A percentile compares a stretch with the other conserved stretches of the same genome.
Conservation (phyloP, 2,113 vertebrate species). For the Onychostruthus taczanowskii region DNA sequence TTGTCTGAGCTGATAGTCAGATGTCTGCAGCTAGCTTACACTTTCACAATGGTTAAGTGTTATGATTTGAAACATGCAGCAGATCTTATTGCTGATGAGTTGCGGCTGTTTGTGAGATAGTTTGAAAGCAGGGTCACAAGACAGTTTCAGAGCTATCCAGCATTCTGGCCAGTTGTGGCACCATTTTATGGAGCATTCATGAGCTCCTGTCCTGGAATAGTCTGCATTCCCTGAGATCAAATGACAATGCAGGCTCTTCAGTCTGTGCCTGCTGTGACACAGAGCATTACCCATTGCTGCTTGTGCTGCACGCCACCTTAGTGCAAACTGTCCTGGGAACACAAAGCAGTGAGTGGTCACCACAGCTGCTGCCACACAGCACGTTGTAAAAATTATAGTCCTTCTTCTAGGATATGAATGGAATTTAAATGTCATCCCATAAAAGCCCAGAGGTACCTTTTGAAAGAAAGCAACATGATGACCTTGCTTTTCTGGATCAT, state of each 20-base stretch:
- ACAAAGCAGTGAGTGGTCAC: neutral
- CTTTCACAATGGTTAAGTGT: neutral
- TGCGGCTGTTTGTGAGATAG: neutral
- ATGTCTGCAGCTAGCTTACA: constrained; percentile 22
- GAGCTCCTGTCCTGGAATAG: neutral
- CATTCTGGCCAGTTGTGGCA: neutral
- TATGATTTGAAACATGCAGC: neutral
- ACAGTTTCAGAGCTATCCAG: neutral
- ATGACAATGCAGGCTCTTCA: neutral
- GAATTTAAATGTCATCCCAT: neutral
- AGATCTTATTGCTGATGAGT: neutral
- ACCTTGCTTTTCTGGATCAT: neutral
- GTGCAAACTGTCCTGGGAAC: neutral
- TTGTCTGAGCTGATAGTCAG: constrained; percentile 55
- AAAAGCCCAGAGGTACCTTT: neutral
- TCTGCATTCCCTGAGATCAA: neutral
- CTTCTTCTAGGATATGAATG: neutral
- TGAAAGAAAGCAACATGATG: neutral
- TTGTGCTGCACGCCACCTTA: no score
- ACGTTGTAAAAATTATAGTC: neutral
- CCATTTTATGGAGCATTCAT: neutral
- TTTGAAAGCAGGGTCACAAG: neutral
- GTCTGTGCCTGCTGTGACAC: neutral
- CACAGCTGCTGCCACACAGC: neutral
- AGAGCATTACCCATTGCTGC: neutral